Percentiles rank a stretch among this genome's conserved stretches.
Conservation (phyloP, 2,797 vertebrate species). For the Epinephelus malabaricus region DNA sequence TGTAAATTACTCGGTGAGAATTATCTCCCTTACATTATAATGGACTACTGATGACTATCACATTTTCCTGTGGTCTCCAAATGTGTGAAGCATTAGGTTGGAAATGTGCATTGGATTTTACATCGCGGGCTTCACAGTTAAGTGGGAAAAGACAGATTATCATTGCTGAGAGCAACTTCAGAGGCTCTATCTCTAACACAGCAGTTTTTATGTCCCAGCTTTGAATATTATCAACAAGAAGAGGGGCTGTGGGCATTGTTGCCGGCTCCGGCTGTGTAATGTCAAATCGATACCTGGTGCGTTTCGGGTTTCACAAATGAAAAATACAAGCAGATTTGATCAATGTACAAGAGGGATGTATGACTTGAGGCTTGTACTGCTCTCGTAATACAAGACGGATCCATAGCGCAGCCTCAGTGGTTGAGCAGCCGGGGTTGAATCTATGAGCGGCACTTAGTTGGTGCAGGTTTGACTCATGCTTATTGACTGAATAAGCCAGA, state of each 20-base stretch:
- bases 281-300: conserved; percentile 76
- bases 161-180: conserved; percentile 54
- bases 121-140: conserved; percentile 37
- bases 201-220: conserved; percentile 57
- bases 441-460: conserved; percentile 50
- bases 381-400: conserved; percentile 62
- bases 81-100: conserved; percentile 35
- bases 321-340: conserved; percentile 81
- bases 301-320: conserved; percentile 77
- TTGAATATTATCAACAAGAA: conserved; percentile 72
- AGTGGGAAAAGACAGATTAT: conserved; percentile 67
- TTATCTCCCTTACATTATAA: conserved; percentile 30
- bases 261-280: conserved; percentile 61
- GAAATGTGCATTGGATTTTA: conserved; percentile 34
- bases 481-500: conserved; percentile 48
- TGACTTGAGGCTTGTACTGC: conserved; percentile 69
- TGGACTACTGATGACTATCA: conserved; percentile 36
- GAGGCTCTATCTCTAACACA: conserved; percentile 50
- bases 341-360: conserved; percentile 75
- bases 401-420: conserved; percentile 47
- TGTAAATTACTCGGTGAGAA: conserved; percentile 16
- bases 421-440: conserved; percentile 51
- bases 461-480: conserved; percentile 33
- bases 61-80: conserved; percentile 38
- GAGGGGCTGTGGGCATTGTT: conserved; percentile 61